Evolutionary conservation across 2,797 vertebrate species (phyloP).

Genomic region (Adrianichthys oophorus): DNA sequence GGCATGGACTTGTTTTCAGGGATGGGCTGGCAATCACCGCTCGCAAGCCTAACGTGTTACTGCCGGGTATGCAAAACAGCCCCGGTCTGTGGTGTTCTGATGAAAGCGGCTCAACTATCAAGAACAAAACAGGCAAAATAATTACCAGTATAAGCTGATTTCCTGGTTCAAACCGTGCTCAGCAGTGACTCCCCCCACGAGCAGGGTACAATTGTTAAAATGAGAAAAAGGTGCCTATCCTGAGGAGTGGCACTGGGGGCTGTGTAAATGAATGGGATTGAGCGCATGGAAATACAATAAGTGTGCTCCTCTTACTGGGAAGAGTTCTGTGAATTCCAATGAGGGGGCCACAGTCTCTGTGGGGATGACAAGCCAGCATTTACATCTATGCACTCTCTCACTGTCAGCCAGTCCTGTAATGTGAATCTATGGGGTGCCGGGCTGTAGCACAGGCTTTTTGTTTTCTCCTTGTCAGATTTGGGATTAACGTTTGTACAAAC

Average conservation of each 20-base stretch:
- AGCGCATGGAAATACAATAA: slow-evolving; percentile 71
- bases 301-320: slow-evolving; percentile 52
- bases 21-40: slow-evolving; percentile 28
- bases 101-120: slow-evolving; percentile 68
- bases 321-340: slow-evolving; percentile 60
- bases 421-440: slow-evolving; percentile 41
- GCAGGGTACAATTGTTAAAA: slow-evolving; percentile 57
- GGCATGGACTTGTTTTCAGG: slow-evolving; percentile 46
- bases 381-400: slow-evolving; percentile 27
- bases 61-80: slow-evolving; percentile 24
- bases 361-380: slow-evolving; percentile 38
- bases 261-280: slow-evolving; percentile 58
- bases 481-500: slow-evolving; percentile 27
- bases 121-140: slow-evolving; percentile 62
- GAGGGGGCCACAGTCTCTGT: slow-evolving; percentile 41
- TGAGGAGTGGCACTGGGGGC: slow-evolving; percentile 54
- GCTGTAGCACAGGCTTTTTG: slow-evolving; percentile 39
- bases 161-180: slow-evolving; percentile 57
- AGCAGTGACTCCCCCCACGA: slow-evolving; percentile 48
- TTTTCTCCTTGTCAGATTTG: slow-evolving; percentile 49
- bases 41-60: slow-evolving; percentile 19
- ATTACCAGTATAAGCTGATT: slow-evolving; percentile 73
- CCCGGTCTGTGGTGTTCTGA: slow-evolving; percentile 59
- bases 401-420: slow-evolving; percentile 46
- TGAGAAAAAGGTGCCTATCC: slow-evolving; percentile 68